Evolutionary conservation across 2,888 invertebrate genomes (phyloP).

Genomic region (Aproaerema taeniolella): DNA sequence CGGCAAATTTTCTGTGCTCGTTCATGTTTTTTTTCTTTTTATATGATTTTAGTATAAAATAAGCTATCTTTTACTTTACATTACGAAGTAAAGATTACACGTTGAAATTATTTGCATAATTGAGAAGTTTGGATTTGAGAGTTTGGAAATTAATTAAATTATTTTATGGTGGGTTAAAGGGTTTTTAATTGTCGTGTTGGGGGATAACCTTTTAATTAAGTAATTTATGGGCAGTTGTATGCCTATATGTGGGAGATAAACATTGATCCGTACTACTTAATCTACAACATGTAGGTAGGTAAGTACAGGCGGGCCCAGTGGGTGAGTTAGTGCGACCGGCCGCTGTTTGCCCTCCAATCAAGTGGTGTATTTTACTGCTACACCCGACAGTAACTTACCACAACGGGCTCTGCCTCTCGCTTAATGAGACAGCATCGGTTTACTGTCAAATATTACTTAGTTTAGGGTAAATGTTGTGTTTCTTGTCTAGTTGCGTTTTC

Average conservation of each 20-base stretch:
- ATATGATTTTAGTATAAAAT: conserved; percentile 4
- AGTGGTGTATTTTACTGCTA: conserved; percentile 59
- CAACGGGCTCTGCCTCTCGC: conserved; percentile 56
- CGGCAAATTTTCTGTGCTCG: conserved; percentile 3
- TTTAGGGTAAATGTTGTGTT: conserved; percentile 30
- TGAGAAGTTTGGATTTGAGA: conserved; percentile 12
- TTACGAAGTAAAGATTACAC: neutral
- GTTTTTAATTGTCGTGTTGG: conserved; percentile 6
- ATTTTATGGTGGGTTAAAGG: conserved; percentile 10
- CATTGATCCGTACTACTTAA: neutral
- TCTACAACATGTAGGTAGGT: too few species aligned
- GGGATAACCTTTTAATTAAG: conserved; percentile 16
- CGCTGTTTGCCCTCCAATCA: conserved; percentile 60
- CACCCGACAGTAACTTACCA: conserved; percentile 60
- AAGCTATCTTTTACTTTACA: conserved; percentile 11
- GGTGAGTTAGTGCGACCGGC: conserved; percentile 28
- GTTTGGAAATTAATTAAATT: conserved; percentile 9
- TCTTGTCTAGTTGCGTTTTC: conserved; percentile 5
- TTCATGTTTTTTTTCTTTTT: neutral
- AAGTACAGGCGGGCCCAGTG: conserved; percentile 17
- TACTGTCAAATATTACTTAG: conserved; percentile 51
- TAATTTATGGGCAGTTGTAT: conserved; percentile 16
- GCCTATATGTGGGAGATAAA: too few species aligned
- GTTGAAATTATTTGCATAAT: conserved; percentile 14
- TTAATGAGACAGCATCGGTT: conserved; percentile 67